A percentile compares a stretch with the other conserved stretches of the same genome.
Conservation (phyloP, 2,797 vertebrate genomes). For the Triplophysa bombifrons region DNA sequence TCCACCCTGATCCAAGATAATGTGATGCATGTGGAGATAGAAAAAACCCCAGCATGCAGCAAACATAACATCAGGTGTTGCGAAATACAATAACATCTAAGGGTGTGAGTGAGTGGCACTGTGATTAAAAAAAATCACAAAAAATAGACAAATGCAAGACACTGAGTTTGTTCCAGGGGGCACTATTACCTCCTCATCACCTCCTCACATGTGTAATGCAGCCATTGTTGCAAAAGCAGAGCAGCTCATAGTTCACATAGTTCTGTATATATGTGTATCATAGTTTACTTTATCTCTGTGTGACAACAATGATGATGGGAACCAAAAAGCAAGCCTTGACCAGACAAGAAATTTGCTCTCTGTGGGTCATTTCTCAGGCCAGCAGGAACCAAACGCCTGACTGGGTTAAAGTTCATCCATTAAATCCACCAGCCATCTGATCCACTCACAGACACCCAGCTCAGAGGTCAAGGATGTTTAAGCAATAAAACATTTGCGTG, state of each 20-base stretch:
- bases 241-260: neutral
- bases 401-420: slow-evolving; percentile 16
- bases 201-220: neutral
- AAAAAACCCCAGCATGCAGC: neutral
- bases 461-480: slow-evolving; percentile 24
- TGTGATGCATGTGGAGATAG: slow-evolving; percentile 15
- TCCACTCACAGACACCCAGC: neutral
- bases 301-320: slow-evolving; percentile 1
- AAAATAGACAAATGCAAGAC: neutral
- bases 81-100: too few species aligned
- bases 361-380: slow-evolving; percentile 1
- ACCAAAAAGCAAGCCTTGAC: neutral
- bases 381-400: neutral
- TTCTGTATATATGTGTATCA: neutral
- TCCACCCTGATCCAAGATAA: neutral
- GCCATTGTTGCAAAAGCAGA: neutral
- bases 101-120: neutral
- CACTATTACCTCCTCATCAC: neutral
- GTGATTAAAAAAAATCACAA: too few species aligned
- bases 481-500: slow-evolving; percentile 12
- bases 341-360: neutral
- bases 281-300: neutral
- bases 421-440: slow-evolving; percentile 4
- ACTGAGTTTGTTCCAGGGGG: neutral
- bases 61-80: neutral